phyloP scores from a whole-genome alignment of 2,888 invertebrate species.

The Hecatera dysodea region DNA sequence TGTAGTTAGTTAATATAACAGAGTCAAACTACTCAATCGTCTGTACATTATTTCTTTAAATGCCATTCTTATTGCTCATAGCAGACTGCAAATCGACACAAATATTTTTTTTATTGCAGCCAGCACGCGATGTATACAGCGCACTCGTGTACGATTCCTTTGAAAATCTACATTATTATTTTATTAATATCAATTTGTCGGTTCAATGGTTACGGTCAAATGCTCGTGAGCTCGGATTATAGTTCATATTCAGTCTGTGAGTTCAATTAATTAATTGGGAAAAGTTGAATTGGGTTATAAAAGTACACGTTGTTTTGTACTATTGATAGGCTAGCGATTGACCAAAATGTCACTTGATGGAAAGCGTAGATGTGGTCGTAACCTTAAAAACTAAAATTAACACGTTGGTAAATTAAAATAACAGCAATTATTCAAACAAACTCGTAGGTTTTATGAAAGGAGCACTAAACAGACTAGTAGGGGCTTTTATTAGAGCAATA shows the following conservation, averaged over 20 bases:
- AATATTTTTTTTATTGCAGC: constrained; percentile 62
- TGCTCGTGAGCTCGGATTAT: constrained; percentile 12
- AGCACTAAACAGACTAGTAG: constrained; percentile 41
- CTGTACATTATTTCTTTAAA: constrained; percentile 39
- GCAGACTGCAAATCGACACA: constrained; percentile 64
- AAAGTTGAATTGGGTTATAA: not conserved
- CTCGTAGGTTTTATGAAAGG: constrained; percentile 28
- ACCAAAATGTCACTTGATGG: no score
- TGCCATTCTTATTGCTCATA: constrained; percentile 53
- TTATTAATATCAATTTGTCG: constrained; percentile 53
- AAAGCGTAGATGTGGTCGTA: no score
- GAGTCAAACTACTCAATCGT: constrained; percentile 39
- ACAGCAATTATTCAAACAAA: constrained; percentile 40
- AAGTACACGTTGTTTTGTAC: no score
- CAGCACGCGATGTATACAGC: constrained; percentile 55
- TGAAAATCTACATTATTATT: constrained; percentile 43
- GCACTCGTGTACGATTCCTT: constrained; percentile 42
- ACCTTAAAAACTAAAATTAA: constrained; percentile 9
- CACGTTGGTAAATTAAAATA: constrained; percentile 47
- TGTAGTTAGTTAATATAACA: no score
- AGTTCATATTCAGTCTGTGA: constrained; percentile 3
- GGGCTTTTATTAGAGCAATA: constrained; percentile 53
- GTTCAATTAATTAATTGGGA: not conserved
- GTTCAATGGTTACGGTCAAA: constrained; percentile 26
- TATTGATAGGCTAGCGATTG: no score